phyloP scores from a whole-genome alignment of 53 echinoderm and acorn worm genomes.

The Henricia sp. region DNA sequence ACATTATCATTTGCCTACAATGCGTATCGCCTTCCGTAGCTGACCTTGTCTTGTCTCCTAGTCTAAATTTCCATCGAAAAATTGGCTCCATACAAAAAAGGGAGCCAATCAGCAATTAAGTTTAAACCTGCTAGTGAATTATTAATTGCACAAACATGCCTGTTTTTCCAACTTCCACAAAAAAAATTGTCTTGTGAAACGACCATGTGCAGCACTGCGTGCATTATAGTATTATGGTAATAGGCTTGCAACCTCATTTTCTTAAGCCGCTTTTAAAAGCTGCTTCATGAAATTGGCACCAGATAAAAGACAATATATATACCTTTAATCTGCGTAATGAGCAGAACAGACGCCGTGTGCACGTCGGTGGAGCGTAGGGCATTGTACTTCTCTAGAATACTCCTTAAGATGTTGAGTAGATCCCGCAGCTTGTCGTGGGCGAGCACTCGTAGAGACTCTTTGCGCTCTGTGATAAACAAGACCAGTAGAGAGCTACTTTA shows the following conservation, averaged over 20 bases:
- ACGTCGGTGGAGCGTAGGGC: slow-evolving; percentile 91
- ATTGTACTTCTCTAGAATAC: slow-evolving; percentile 80
- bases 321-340: slow-evolving; percentile 96
- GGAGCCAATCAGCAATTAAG: too few relatives aligned
- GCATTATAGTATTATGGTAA: background rate
- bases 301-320: background rate
- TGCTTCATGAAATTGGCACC: background rate
- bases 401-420: slow-evolving; percentile 79
- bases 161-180: too few relatives aligned
- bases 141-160: too few relatives aligned
- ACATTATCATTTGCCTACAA: too few relatives aligned
- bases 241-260: background rate
- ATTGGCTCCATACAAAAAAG: too few relatives aligned
- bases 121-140: too few relatives aligned
- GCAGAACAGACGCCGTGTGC: slow-evolving; percentile 88
- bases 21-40: too few relatives aligned
- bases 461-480: slow-evolving; percentile 66
- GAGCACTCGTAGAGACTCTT: slow-evolving; percentile 85
- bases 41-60: too few relatives aligned
- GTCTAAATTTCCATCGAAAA: too few relatives aligned
- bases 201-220: too few relatives aligned
- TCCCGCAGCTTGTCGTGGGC: slow-evolving; percentile 92
- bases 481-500: background rate
- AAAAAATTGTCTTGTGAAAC: too few relatives aligned
- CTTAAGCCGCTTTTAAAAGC: background rate